Evolutionary conservation across 2,113 vertebrate species (phyloP).

Genomic region (Xiphias gladius): DNA sequence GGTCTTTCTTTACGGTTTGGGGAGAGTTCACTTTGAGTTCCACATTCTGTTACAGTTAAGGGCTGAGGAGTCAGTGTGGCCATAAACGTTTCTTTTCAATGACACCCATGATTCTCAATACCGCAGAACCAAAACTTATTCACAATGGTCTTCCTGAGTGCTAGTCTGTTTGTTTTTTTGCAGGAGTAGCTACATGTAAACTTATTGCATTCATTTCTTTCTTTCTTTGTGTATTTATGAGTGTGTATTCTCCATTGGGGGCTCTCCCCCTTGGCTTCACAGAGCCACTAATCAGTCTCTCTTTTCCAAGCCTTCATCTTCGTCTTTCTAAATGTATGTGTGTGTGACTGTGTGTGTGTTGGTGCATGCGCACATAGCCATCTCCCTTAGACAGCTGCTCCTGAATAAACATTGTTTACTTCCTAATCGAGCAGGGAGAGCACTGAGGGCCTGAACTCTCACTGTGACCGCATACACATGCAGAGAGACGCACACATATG

Average conservation of each 20-base stretch:
- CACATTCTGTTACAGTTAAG: constrained; percentile 49
- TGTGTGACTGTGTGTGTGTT: constrained; percentile 33
- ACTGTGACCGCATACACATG: constrained; percentile 48
- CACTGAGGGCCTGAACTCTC: constrained; percentile 71
- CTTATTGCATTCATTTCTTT: constrained; percentile 35
- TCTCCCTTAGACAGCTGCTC: constrained; percentile 81
- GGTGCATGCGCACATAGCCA: constrained; percentile 16
- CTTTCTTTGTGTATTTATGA: constrained; percentile 13
- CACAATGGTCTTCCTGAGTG: constrained; percentile 14
- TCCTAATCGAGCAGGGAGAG: constrained; percentile 80
- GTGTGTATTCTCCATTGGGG: constrained; percentile 20
- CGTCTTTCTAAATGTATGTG: constrained; percentile 21
- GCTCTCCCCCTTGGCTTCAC: constrained; percentile 30
- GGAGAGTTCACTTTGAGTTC: constrained; percentile 47
- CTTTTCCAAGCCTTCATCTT: constrained; percentile 49
- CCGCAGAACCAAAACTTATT: constrained; percentile 13
- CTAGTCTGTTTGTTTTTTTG: constrained; percentile 16
- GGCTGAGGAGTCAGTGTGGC: constrained; percentile 1
- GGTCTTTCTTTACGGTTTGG: constrained; percentile 33
- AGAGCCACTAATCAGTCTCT: constrained; percentile 63
- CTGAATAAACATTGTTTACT: constrained; percentile 87
- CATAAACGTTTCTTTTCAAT: constrained; percentile 1
- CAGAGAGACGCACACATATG: neutral
- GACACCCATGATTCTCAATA: constrained; percentile 50
- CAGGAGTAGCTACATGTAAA: constrained; percentile 29